Evolutionary conservation across 2,888 invertebrate species (phyloP).

Genomic region (Pinctada fucata): DNA sequence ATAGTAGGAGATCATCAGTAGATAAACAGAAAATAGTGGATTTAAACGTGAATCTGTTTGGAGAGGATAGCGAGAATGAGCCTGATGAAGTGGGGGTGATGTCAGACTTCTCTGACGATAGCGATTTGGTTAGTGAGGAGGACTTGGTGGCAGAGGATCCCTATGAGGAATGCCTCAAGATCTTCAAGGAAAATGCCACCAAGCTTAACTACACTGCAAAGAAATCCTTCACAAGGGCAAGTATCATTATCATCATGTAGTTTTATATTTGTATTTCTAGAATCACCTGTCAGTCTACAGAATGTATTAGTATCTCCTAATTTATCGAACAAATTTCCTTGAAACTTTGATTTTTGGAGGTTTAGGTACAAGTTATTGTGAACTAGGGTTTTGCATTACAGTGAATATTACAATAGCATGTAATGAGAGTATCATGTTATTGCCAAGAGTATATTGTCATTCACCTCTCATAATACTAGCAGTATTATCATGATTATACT

Average conservation of each 20-base stretch:
- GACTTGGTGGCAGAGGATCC: constrained; percentile 80
- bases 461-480: no score
- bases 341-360: no score
- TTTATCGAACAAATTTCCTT: no score
- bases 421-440: no score
- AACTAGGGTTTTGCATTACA: no score
- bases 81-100: constrained; percentile 34
- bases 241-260: not conserved
- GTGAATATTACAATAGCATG: no score
- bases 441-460: no score
- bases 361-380: no score
- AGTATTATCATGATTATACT: no score
- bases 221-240: constrained; percentile 41
- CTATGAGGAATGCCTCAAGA: constrained; percentile 89
- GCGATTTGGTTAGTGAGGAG: constrained; percentile 23
- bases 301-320: no score
- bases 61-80: constrained; percentile 50
- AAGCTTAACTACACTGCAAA: not conserved
- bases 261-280: not conserved
- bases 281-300: no score
- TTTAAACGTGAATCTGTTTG: constrained; percentile 63
- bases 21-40: constrained; percentile 51
- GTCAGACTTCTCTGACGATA: constrained; percentile 25
- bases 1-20: constrained; percentile 11
- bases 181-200: constrained; percentile 85